Base-by-base conservation (phyloP, 2,797 vertebrate genomes). In the Oreonectes daqikongensis region DNA sequence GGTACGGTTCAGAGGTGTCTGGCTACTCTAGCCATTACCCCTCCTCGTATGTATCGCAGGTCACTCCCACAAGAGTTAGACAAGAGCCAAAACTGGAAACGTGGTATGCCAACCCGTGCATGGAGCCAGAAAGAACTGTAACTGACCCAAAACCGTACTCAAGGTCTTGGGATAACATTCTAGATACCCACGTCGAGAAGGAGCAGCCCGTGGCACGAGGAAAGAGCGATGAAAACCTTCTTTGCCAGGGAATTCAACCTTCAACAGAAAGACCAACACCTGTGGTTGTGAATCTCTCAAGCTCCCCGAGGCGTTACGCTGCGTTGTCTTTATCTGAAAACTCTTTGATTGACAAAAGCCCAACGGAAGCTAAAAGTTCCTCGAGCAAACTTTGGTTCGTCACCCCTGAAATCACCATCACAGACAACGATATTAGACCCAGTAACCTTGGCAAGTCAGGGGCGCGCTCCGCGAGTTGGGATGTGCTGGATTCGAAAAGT, bases 331-430 rank as follows among this genome's bases (percentile, higher is more conserved):
- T 99, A 86, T 99, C 97, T 0, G 97, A 99, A 84, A 98, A 95
- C 75, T 99, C 97, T 17, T 88, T 99, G 40, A 91, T 96, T 0
- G 97, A 99, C 85, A 95, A 95, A 87, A 94, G 96, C 32, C 94
- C 95, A 0, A 86, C 89, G 0, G 95, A 96, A 38, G 84, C 83
- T 0, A 87, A 93, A 48, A 90, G 87, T 35, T 77, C 86, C 2
- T 70, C 86, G 0, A 92, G 92, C 76, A 95, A 95, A 72, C 94
- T 95, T 15, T 99, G 97, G 97, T 97, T 95, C 2, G 94, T 99
- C 63, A 97, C 97, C 0, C 97, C 97, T 0, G 97, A 98, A 87
- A 99, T 99, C 87, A 99, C 97, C 75, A 99, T 99, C 87, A 99
- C 97, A 0, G 97, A 99, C 88, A 99, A 99, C 0, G 97, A 99